Base-by-base conservation (phyloP, 2,113 vertebrate genomes). In the Blennius ocellaris region DNA sequence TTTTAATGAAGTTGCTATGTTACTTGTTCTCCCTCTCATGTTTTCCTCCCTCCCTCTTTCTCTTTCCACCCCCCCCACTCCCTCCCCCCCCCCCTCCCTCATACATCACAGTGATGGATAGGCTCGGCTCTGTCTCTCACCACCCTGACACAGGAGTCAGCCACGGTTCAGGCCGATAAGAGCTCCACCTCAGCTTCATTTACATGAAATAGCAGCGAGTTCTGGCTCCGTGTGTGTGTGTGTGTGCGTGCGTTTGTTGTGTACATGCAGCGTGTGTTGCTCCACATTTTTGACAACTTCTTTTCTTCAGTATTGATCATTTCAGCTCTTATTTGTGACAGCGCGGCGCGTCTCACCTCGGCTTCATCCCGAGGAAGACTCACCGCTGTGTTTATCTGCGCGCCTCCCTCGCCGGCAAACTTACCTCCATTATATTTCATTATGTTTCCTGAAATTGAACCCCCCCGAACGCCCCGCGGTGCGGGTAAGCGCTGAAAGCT, bases 61-160 rank as follows among this genome's bases (percentile, higher is more conserved):
- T 8, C 10, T 58, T 14, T 21, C 16, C 21, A 30, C 21, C 21
- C 11, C n/a, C 17, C 63, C 36, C 1, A 12, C 10, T 6, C 10
- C 53, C 12, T n/a, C 16, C 21, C 21, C 21, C 21, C 21, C 7
- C 66, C 44, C 69, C 47, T 53, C 41, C 47, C 50, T 59, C 14
- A 47, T 12, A 37, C 60, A 17, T 85, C 52, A 39, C 16, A 57
- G 17, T 67, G 84, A 70, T 82, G 53, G 59, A 80, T 75, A 11
- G 43, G 6, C 41, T 53, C 2, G 0, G 17, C 66, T 41, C 57
- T 1, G 7, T 50, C 57, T 70, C 66, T 69, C 14, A 15, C 41
- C 36, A 6, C 43, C 53, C 49, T 15, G 21, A 65, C 58, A 49
- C 68, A 56, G 49, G 39, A 72, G 58, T 68, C 62, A 60, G 50